Conservation (phyloP, 2,888 invertebrate species). For the Nipponacmea schrenckii region DNA sequence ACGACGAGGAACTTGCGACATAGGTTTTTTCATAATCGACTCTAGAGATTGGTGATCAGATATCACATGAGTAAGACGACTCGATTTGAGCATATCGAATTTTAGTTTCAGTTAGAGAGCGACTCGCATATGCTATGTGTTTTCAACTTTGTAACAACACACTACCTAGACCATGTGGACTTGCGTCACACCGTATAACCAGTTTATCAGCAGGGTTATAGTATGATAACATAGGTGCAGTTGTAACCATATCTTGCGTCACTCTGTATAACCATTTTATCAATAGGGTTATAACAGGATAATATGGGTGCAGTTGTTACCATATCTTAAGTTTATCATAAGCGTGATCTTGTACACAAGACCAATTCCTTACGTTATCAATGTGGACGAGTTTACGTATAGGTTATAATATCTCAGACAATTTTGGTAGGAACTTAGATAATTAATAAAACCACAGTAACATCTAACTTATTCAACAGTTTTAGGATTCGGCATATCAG, state of each 20-base stretch:
- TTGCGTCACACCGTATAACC: no score
- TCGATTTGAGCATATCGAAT: no score
- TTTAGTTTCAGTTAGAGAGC: no score
- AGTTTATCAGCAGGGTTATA: no score
- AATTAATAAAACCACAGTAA: constrained; percentile 29
- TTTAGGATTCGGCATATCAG: constrained; percentile 25
- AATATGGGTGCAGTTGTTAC: constrained; percentile 23
- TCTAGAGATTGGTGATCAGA: no score
- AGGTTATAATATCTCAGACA: constrained; percentile 21
- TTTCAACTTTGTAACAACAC: no score
- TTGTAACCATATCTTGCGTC: constrained; percentile 30
- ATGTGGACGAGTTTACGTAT: constrained; percentile 16
- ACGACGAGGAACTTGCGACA: no score
- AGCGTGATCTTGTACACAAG: constrained; percentile 26
- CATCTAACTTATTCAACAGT: constrained; percentile 24
- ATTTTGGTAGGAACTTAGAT: constrained; percentile 32
- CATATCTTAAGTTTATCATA: constrained; percentile 23
- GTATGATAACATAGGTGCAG: no score
- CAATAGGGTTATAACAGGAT: constrained; percentile 20
- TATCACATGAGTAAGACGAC: no score
- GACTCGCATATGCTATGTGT: no score
- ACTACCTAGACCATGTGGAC: no score
- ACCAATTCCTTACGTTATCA: constrained; percentile 24
- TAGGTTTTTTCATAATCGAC: no score
- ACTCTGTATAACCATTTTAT: constrained; percentile 24